Percentiles rank a stretch among this genome's conserved stretches.
Evolutionary conservation across 92 coral and sea anemone genomes (phyloP).

Genomic region (Chrysogorgia sp.): DNA sequence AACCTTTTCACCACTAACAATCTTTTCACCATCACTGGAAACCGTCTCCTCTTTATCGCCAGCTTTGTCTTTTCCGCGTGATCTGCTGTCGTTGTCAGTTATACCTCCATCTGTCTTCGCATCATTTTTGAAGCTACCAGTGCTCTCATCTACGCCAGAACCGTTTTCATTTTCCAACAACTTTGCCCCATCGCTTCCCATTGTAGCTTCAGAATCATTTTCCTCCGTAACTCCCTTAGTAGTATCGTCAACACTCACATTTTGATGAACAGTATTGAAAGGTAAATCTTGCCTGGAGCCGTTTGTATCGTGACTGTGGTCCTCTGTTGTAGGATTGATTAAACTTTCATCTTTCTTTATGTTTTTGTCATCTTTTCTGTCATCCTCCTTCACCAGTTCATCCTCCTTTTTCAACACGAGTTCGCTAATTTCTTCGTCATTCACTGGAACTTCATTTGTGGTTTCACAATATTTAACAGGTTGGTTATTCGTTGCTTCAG

Average conservation of each 20-base stretch:
- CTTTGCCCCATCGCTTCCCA: not conserved
- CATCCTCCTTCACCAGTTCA: no score
- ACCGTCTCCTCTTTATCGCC: no score
- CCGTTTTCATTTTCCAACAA: not conserved
- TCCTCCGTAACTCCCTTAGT: not conserved
- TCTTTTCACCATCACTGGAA: no score
- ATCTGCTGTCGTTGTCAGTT: no score
- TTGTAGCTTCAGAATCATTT: not conserved
- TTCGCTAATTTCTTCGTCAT: no score
- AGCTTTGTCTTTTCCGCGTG: no score
- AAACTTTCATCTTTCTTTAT: no score
- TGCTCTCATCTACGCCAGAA: not conserved
- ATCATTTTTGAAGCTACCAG: not conserved
- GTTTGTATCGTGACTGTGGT: not conserved
- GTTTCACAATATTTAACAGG: no score
- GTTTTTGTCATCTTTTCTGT: no score
- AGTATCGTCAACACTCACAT: not conserved
- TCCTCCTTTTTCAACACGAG: no score
- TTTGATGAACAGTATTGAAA: not conserved
- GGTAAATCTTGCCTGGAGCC: not conserved
- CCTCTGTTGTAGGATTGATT: not conserved
- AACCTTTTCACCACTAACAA: not conserved
- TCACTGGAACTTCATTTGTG: no score
- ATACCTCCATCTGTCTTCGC: not conserved
- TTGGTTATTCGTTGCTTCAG: no score